A percentile compares a stretch with the other conserved stretches of the same genome.
Conservation (phyloP, 2,113 vertebrate species). For the Quiscalus mexicanus region DNA sequence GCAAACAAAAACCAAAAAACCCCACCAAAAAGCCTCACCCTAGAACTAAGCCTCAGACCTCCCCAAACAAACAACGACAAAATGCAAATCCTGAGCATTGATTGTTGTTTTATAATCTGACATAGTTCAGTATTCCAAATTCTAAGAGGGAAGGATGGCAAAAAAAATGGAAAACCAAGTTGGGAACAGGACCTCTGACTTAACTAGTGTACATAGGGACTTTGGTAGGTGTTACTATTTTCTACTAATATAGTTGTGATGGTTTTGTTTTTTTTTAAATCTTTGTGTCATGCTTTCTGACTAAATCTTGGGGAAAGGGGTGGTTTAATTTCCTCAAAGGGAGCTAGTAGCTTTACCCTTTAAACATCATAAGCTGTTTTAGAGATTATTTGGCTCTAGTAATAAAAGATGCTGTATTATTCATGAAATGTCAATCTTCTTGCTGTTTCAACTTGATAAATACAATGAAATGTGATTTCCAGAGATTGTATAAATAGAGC, state of each 20-base stretch:
- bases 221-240: background rate
- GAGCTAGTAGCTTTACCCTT: background rate
- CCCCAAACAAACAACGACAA: background rate
- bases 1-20: background rate
- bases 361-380: conserved; percentile 10
- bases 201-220: background rate
- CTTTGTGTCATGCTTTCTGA: background rate
- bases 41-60: background rate
- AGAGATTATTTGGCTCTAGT: background rate
- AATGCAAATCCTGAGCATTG: background rate
- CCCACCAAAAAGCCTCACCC: background rate
- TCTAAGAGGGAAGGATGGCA: background rate
- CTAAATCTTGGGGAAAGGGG: background rate
- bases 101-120: background rate
- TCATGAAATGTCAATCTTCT: background rate
- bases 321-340: conserved; percentile 16
- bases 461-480: background rate
- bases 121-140: background rate
- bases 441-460: background rate
- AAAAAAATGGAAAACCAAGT: background rate
- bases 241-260: background rate
- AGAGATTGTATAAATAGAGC: background rate
- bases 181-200: background rate
- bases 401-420: background rate
- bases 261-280: background rate